A percentile compares a stretch with the other conserved stretches of the same genome.
Evolutionary conservation across 2,797 vertebrate species (phyloP).

Genomic region (Psittacula derbiana): DNA sequence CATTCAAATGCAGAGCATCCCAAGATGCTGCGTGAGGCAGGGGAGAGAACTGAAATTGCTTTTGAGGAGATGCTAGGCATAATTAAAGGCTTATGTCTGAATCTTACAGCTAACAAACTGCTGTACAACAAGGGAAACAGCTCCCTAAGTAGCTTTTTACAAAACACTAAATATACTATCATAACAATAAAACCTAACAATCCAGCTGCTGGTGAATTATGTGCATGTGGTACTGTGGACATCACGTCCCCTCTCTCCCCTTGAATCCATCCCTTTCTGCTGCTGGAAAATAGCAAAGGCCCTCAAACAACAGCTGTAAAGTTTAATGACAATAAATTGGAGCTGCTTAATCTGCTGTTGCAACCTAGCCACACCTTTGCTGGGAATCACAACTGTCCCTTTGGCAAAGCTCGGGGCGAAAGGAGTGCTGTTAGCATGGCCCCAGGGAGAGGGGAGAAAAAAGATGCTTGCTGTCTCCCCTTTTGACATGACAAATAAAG

Average conservation of each 20-base stretch:
- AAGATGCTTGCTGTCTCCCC: background rate
- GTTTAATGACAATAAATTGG: background rate
- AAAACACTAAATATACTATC: conserved; percentile 26
- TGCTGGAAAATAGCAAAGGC: conserved; percentile 1
- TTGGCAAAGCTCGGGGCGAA: conserved; percentile 3
- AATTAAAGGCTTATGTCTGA: conserved; percentile 54
- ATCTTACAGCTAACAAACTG: conserved; percentile 34
- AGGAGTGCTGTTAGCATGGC: background rate
- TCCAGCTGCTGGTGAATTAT: conserved; percentile 12
- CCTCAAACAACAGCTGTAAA: conserved; percentile 31
- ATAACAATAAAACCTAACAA: conserved; percentile 33
- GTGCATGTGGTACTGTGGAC: conserved; percentile 3
- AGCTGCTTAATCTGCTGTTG: background rate
- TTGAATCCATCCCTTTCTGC: background rate
- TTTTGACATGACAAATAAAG: conserved; percentile 31
- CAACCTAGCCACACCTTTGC: background rate
- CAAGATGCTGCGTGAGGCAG: conserved; percentile 1
- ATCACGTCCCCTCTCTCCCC: background rate
- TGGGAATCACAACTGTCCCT: background rate
- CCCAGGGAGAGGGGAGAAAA: background rate
- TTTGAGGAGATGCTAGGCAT: background rate
- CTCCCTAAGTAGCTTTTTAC: conserved; percentile 31
- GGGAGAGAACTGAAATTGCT: conserved; percentile 37
- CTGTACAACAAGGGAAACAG: conserved; percentile 8
- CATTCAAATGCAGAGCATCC: conserved; percentile 14